These are phyloP conservation scores for Hipparchia semele DNA, from an alignment of 2,888 invertebrate species.

Conservation along the genomic window DNA sequence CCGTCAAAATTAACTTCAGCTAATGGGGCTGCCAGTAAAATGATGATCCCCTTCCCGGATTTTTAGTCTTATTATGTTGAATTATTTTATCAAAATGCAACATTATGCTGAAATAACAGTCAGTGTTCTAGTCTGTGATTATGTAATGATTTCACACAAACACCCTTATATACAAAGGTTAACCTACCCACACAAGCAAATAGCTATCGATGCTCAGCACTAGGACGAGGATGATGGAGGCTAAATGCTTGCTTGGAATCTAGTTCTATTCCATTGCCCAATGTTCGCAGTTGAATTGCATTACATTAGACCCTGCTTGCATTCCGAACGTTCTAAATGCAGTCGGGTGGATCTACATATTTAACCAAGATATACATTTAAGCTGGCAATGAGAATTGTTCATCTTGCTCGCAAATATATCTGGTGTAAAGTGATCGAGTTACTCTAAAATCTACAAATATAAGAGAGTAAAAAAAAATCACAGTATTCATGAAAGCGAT, in stretches of 20 bases:
- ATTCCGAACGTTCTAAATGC: constrained; percentile 56
- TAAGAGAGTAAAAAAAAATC: not conserved
- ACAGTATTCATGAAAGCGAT: no score
- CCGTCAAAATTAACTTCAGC: no score
- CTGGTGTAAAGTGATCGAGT: not conserved
- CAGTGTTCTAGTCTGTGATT: no score
- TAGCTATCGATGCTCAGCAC: constrained; percentile 37
- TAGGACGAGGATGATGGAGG: constrained; percentile 50
- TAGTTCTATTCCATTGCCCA: constrained; percentile 62
- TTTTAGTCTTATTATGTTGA: no score
- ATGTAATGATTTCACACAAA: not conserved
- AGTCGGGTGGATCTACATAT: constrained; percentile 40
- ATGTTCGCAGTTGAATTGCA: constrained; percentile 66
- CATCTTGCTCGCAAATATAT: constrained; percentile 13
- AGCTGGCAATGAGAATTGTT: constrained; percentile 19
- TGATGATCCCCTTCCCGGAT: no score
- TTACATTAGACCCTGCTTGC: constrained; percentile 73
- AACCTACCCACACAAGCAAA: not conserved
- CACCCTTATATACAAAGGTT: constrained; percentile 1
- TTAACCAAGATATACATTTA: constrained; percentile 36
- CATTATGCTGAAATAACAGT: no score
- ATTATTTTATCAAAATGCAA: no score
- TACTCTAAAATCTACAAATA: not conserved
- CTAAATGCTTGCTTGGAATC: constrained; percentile 75
- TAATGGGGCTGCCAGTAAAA: no score